These are phyloP conservation scores for Gymnocephalus cernua DNA, from an alignment of 2,113 vertebrate species.

Conservation along the genomic window DNA sequence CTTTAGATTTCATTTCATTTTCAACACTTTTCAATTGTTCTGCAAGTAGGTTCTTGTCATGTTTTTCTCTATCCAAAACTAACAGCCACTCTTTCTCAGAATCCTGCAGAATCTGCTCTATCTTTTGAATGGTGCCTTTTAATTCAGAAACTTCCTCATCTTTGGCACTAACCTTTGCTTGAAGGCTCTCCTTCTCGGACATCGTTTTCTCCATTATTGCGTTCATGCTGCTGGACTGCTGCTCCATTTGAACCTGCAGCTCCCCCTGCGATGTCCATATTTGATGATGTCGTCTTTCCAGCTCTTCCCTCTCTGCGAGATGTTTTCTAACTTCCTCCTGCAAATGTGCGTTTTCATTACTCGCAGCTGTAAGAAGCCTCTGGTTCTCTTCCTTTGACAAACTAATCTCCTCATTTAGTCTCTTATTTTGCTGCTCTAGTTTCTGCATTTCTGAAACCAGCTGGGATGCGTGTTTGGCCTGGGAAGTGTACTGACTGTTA, in stretches of 20 bases:
- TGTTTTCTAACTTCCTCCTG: slow-evolving; percentile 77
- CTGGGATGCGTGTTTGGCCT: slow-evolving; percentile 78
- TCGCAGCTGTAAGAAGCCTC: slow-evolving; percentile 67
- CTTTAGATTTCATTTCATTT: slow-evolving; percentile 84
- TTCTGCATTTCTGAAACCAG: slow-evolving; percentile 81
- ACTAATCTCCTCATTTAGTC: slow-evolving; percentile 60
- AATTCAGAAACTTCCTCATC: slow-evolving; percentile 83
- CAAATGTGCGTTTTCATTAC: slow-evolving; percentile 78
- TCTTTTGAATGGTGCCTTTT: slow-evolving; percentile 80
- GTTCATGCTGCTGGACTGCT: slow-evolving; percentile 79
- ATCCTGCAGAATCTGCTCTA: slow-evolving; percentile 86
- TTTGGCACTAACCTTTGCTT: slow-evolving; percentile 91
- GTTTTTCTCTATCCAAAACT: slow-evolving; percentile 84
- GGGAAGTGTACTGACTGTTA: slow-evolving; percentile 80
- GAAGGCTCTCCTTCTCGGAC: slow-evolving; percentile 86
- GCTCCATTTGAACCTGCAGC: slow-evolving; percentile 78
- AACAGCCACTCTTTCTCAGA: slow-evolving; percentile 88
- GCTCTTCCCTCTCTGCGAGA: slow-evolving; percentile 81
- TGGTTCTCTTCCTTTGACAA: slow-evolving; percentile 72
- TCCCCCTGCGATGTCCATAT: slow-evolving; percentile 76
- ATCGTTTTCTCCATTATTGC: slow-evolving; percentile 80
- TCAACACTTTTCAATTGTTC: slow-evolving; percentile 83
- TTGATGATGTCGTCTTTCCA: slow-evolving; percentile 60
- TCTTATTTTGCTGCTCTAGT: slow-evolving; percentile 79
- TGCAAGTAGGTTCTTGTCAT: slow-evolving; percentile 81